Conservation (phyloP, 1,140 invertebrate genomes). For the Schlechtendalia chinensis region DNA sequence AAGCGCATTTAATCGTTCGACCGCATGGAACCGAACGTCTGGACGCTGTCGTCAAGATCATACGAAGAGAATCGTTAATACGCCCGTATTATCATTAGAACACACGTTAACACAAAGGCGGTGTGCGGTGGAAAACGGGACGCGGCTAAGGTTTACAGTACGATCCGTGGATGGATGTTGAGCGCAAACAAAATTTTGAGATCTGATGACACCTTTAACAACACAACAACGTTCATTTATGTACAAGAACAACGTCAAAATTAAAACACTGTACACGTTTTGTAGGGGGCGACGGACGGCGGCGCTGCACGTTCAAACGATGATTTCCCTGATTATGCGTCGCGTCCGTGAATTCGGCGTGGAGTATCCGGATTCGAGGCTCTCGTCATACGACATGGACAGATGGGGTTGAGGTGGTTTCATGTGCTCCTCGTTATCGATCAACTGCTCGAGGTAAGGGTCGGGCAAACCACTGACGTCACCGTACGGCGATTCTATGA, state of each 20-base stretch:
- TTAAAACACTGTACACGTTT: conserved; percentile 39
- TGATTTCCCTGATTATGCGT: conserved; percentile 88
- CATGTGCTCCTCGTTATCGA: conserved; percentile 61
- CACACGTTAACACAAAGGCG: conserved; percentile 10
- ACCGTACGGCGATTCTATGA: conserved; percentile 84
- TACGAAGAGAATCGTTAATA: no score
- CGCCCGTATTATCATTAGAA: no score
- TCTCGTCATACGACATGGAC: conserved; percentile 86
- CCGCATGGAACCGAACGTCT: not conserved
- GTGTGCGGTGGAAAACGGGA: conserved; percentile 7
- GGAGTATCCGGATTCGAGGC: conserved; percentile 86
- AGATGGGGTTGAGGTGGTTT: conserved; percentile 71
- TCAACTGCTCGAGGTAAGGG: conserved; percentile 78
- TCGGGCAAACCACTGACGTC: conserved; percentile 87
- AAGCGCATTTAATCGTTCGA: conserved; percentile 20
- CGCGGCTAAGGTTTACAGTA: conserved; percentile 33
- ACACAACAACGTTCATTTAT: conserved; percentile 34
- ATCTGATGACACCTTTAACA: conserved; percentile 45
- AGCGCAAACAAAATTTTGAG: conserved; percentile 45
- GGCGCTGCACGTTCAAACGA: conserved; percentile 66
- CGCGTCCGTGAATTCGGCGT: conserved; percentile 86
- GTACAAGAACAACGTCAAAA: conserved; percentile 28
- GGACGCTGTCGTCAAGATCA: not conserved
- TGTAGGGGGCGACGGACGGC: no score
- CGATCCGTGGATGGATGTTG: conserved; percentile 34